Conservation (phyloP, 2,113 vertebrate species). For the Cyanoliseus patagonus region DNA sequence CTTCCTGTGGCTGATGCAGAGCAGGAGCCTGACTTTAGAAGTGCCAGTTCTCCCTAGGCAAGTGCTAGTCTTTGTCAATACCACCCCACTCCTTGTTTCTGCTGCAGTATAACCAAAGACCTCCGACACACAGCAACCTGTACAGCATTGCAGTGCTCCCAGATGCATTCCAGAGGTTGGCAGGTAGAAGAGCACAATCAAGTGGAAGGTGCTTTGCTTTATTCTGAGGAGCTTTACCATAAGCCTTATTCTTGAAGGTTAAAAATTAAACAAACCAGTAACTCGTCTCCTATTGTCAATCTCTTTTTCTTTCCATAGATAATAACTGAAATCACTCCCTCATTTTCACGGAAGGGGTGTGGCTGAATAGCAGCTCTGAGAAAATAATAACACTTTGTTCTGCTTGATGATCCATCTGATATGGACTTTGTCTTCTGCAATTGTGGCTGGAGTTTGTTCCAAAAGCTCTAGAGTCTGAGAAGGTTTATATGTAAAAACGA, state of each 20-base stretch:
- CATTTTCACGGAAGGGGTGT: conserved; percentile 25
- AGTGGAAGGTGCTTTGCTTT: background rate
- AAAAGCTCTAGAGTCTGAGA: conserved; percentile 56
- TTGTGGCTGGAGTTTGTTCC: conserved; percentile 48
- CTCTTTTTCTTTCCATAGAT: background rate
- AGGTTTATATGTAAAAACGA: conserved; percentile 73
- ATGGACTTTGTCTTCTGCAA: conserved; percentile 56
- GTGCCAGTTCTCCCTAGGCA: background rate
- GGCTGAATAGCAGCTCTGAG: conserved; percentile 38
- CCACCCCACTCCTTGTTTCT: background rate
- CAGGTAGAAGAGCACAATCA: background rate
- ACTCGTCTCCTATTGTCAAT: background rate
- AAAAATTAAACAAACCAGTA: background rate
- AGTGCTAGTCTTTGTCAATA: background rate
- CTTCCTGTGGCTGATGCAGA: background rate
- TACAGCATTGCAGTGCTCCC: background rate
- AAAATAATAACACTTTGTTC: conserved; percentile 48
- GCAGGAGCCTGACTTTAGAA: background rate
- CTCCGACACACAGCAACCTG: background rate
- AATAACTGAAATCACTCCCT: conserved; percentile 10
- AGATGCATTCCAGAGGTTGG: background rate
- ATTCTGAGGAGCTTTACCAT: background rate
- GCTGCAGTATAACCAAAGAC: background rate
- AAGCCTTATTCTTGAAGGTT: background rate
- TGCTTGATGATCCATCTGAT: conserved; percentile 50